A percentile compares a stretch with the other conserved stretches of the same genome.
Evolutionary conservation across 2,113 vertebrate species (phyloP).

Genomic region (Talpa occidentalis): DNA sequence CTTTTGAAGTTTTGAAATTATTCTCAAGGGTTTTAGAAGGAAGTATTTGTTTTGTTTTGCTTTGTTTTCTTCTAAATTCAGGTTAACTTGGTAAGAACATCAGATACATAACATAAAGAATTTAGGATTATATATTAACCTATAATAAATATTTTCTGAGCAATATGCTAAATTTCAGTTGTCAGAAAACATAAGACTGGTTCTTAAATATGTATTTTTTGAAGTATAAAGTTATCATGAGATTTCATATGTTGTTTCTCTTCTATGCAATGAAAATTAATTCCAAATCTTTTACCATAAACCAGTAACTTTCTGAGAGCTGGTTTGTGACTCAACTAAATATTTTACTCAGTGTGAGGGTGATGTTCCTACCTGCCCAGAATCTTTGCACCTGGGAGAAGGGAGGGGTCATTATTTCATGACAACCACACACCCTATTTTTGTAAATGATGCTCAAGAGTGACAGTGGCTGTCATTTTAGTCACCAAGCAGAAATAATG

Average conservation of each 20-base stretch:
- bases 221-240: not conserved
- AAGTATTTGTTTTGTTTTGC: conserved; percentile 1
- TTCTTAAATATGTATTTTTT: not conserved
- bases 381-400: not conserved
- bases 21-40: not conserved
- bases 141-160: not conserved
- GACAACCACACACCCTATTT: not conserved
- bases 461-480: not conserved
- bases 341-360: not conserved
- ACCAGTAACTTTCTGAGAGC: not conserved
- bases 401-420: not conserved
- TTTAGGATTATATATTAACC: not conserved
- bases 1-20: not conserved
- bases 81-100: not conserved
- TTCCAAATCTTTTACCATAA: not conserved
- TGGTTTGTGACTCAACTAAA: not conserved
- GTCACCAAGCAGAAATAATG: conserved; percentile 9
- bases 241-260: not conserved
- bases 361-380: not conserved
- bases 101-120: not conserved
- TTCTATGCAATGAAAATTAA: not conserved
- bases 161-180: not conserved
- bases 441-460: not conserved
- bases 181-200: not conserved
- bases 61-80: conserved; percentile 24